phyloP scores from a whole-genome alignment of 2,113 vertebrate genomes.

The Orthochromis malagaraziensis region DNA sequence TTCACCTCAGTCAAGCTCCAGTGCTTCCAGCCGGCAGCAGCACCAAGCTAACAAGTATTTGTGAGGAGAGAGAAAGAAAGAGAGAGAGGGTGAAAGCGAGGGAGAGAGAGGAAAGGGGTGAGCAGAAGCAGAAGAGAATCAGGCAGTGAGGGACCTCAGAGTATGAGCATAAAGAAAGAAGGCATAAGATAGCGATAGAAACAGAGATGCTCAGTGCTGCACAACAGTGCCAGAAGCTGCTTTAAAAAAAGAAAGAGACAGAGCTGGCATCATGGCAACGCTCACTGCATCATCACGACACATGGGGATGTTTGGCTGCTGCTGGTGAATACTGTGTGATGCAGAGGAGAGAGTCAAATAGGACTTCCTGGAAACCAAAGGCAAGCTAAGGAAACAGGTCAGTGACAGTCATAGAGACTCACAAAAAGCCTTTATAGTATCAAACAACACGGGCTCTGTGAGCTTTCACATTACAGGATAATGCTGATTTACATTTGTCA shows the following conservation, averaged over 20 bases:
- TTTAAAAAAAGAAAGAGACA: background rate
- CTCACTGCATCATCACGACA: slow-evolving; percentile 62
- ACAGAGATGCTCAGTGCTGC: slow-evolving; percentile 29
- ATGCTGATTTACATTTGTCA: slow-evolving; percentile 23
- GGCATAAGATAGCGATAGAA: slow-evolving; percentile 7
- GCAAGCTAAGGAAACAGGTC: slow-evolving; percentile 53
- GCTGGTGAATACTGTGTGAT: slow-evolving; percentile 80
- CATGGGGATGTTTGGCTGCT: slow-evolving; percentile 55
- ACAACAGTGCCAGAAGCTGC: slow-evolving; percentile 32
- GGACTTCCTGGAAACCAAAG: slow-evolving; percentile 66
- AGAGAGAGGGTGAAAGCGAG: background rate
- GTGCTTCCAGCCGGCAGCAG: slow-evolving; percentile 81
- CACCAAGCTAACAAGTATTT: slow-evolving; percentile 87
- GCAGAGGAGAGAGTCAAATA: slow-evolving; percentile 66
- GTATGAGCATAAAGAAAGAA: slow-evolving; percentile 6
- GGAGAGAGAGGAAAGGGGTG: background rate
- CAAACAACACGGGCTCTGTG: background rate
- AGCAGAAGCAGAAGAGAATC: slow-evolving; percentile 9
- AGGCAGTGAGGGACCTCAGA: slow-evolving; percentile 31
- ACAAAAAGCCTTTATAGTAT: background rate
- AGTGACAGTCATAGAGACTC: slow-evolving; percentile 4
- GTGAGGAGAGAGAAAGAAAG: slow-evolving; percentile 65
- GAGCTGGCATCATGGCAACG: slow-evolving; percentile 58
- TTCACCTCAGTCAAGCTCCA: slow-evolving; percentile 79
- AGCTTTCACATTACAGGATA: background rate